Conservation (phyloP, 1,140 invertebrate genomes). For the Steinernema khuongi region DNA sequence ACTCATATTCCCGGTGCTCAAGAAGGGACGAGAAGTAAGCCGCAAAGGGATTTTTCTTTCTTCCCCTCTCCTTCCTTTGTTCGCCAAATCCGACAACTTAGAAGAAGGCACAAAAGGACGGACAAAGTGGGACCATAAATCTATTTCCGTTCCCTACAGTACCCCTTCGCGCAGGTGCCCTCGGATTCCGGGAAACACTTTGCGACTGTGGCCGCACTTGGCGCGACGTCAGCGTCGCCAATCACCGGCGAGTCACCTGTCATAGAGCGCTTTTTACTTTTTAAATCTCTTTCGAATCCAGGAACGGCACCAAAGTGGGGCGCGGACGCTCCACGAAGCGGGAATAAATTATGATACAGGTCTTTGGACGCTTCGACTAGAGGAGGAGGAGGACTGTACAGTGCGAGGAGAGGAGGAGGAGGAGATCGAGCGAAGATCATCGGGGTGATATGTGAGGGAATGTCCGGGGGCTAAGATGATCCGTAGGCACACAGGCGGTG, state of each 20-base stretch:
- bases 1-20: no score
- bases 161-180: no score
- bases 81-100: no score
- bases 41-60: no score
- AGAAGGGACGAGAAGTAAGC: no score
- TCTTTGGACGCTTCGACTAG: background rate
- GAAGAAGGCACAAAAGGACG: no score
- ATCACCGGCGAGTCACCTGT: background rate
- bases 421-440: constrained; percentile 25
- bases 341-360: constrained; percentile 11
- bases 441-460: constrained; percentile 20
- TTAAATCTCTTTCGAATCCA: background rate
- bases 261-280: constrained; percentile 2
- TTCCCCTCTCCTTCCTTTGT: no score
- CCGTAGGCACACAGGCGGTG: constrained; percentile 13
- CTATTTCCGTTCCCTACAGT: no score
- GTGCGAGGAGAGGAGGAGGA: background rate
- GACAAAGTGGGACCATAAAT: no score
- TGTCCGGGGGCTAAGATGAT: background rate
- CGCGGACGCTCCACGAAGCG: background rate
- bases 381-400: constrained; percentile 8
- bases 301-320: background rate
- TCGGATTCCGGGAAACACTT: no score
- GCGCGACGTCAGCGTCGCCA: no score
- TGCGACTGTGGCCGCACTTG: no score